Percentiles rank a stretch among this genome's conserved stretches.
Conservation (phyloP, 2,797 vertebrate genomes). For the Sebastes dallii region DNA sequence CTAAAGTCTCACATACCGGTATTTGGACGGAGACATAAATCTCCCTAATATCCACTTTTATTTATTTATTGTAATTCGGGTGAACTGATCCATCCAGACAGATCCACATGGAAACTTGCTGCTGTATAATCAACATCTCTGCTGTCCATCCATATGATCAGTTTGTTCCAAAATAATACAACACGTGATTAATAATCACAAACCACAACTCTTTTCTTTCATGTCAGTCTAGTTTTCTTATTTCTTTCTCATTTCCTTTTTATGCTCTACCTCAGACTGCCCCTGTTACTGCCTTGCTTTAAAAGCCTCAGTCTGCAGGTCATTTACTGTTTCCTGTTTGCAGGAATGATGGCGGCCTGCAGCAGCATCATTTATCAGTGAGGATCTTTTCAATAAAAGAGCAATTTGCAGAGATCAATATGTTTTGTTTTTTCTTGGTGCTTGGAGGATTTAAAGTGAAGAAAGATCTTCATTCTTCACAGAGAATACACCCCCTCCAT, state of each 20-base stretch:
- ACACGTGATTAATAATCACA: background rate
- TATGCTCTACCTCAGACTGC: background rate
- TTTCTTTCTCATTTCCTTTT: background rate
- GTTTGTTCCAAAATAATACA: background rate
- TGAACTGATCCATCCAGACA: background rate
- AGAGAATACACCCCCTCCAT: background rate
- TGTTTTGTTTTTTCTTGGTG: slow-evolving; percentile 7
- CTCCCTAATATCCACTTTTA: too few relatives aligned
- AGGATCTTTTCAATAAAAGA: slow-evolving; percentile 53
- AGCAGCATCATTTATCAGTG: slow-evolving; percentile 33
- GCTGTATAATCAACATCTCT: background rate
- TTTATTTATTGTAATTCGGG: background rate
- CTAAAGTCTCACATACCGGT: too few relatives aligned
- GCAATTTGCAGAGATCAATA: slow-evolving; percentile 56
- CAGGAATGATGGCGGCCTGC: slow-evolving; percentile 10
- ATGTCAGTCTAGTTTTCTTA: background rate
- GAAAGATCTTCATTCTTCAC: slow-evolving; percentile 22
- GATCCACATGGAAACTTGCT: background rate
- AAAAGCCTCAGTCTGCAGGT: background rate
- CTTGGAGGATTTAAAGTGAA: slow-evolving; percentile 31
- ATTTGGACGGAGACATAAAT: too few relatives aligned
- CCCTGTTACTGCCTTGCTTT: background rate
- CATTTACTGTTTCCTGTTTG: slow-evolving; percentile 5
- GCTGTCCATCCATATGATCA: background rate
- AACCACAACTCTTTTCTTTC: background rate